phyloP scores from a whole-genome alignment of 2,888 invertebrate species.

The Gastracanthus pulcherrimus region DNA sequence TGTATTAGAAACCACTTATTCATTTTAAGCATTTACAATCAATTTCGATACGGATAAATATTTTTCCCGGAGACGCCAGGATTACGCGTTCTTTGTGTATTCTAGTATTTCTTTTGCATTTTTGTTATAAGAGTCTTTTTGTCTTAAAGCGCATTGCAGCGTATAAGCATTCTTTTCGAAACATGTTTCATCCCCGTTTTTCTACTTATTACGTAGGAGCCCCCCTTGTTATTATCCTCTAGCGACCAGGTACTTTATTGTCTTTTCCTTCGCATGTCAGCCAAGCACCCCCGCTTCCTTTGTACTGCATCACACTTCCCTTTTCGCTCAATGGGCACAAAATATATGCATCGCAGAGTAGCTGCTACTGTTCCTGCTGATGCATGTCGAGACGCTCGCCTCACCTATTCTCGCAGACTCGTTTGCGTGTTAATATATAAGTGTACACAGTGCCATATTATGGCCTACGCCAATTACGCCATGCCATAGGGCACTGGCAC shows the following conservation, averaged over 20 bases:
- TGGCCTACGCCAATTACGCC: too few relatives aligned
- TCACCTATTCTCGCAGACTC: not conserved
- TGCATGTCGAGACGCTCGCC: too few relatives aligned
- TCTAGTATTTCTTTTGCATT: not conserved
- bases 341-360: not conserved
- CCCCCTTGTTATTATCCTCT: not conserved
- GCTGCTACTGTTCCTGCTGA: too few relatives aligned
- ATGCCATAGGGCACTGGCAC: too few relatives aligned
- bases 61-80: too few relatives aligned
- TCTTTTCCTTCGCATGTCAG: not conserved
- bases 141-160: not conserved
- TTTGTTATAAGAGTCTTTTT: too few relatives aligned
- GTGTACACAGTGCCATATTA: too few relatives aligned
- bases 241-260: not conserved
- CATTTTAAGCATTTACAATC: too few relatives aligned
- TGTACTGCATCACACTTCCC: not conserved
- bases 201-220: not conserved
- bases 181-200: not conserved
- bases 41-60: too few relatives aligned
- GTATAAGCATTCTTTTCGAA: not conserved
- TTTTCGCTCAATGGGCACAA: not conserved
- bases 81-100: too few relatives aligned
- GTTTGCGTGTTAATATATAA: not conserved
- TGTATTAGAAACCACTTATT: too few relatives aligned
- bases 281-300: not conserved